Conservation (phyloP, 2,888 invertebrate genomes). For the Odontocerum albicorne region DNA sequence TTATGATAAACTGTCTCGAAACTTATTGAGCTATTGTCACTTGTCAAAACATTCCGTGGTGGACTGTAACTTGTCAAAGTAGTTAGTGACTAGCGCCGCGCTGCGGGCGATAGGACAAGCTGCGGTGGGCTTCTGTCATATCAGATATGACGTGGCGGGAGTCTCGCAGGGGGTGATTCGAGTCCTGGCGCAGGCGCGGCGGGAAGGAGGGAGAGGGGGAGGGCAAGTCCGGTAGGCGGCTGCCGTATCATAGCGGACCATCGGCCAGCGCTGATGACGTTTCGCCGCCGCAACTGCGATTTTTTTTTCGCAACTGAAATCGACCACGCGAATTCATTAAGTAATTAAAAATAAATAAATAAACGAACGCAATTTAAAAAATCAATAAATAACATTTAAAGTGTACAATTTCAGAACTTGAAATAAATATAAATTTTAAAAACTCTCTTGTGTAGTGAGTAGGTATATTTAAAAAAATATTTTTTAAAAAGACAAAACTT, state of each 20-base stretch:
- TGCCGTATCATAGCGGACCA: not conserved
- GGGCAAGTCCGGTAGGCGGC: not conserved
- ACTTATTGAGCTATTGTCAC: no score
- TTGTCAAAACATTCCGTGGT: no score
- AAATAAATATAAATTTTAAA: no score
- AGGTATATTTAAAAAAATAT: no score
- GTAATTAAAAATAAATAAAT: not conserved
- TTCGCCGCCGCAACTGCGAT: not conserved
- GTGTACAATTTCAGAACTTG: no score
- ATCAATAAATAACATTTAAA: not conserved
- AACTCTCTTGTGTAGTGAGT: no score
- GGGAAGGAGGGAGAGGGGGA: not conserved
- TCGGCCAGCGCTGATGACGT: not conserved
- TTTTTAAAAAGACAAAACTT: no score
- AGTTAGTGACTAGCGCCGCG: conserved; percentile 18
- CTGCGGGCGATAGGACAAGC: conserved; percentile 21
- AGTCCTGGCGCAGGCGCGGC: conserved; percentile 21
- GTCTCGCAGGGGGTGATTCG: conserved; percentile 11
- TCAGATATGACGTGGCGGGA: conserved; percentile 4
- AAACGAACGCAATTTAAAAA: not conserved
- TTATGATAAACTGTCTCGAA: no score
- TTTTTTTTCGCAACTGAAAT: no score
- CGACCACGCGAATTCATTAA: no score
- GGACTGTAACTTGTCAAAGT: no score
- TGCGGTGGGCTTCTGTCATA: conserved; percentile 7